Percentiles rank a stretch among this genome's conserved stretches.
These are phyloP conservation scores for Stenotaenia linearis DNA, from an alignment of 2,888 invertebrate genomes.

Conservation along the genomic window DNA sequence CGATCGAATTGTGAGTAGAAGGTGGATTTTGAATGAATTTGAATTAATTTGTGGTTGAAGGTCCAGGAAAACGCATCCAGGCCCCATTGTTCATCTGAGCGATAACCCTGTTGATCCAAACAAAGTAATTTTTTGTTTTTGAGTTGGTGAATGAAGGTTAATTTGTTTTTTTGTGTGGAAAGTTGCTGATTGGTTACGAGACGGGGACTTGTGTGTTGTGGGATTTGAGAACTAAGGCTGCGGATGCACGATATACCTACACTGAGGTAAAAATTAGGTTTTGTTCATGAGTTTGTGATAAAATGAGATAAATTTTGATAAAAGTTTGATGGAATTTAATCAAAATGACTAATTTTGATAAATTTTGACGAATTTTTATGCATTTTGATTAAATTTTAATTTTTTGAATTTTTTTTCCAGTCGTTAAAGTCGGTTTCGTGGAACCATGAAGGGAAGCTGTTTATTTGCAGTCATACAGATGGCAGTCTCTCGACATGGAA, in stretches of 20 bases:
- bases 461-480: slow-evolving; percentile 89
- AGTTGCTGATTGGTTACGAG: slow-evolving; percentile 95
- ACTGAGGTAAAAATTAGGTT: slow-evolving; percentile 41
- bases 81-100: slow-evolving; percentile 89
- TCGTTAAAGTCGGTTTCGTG: slow-evolving; percentile 78
- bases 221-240: slow-evolving; percentile 82
- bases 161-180: slow-evolving; percentile 40
- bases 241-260: slow-evolving; percentile 64
- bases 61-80: slow-evolving; percentile 91
- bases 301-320: too few relatives aligned
- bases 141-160: not conserved
- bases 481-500: slow-evolving; percentile 94
- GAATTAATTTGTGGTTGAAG: slow-evolving; percentile 51
- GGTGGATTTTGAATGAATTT: not conserved
- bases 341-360: too few relatives aligned
- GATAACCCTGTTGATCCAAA: slow-evolving; percentile 94
- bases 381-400: too few relatives aligned
- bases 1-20: slow-evolving; percentile 96
- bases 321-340: too few relatives aligned
- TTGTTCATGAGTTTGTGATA: too few relatives aligned
- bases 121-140: slow-evolving; percentile 63
- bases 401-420: slow-evolving; percentile 49
- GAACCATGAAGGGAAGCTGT: slow-evolving; percentile 97
- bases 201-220: slow-evolving; percentile 89
- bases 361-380: too few relatives aligned